These are phyloP conservation scores for Crematogaster levior DNA, from an alignment of 2,888 invertebrate species.

Conservation along the genomic window DNA sequence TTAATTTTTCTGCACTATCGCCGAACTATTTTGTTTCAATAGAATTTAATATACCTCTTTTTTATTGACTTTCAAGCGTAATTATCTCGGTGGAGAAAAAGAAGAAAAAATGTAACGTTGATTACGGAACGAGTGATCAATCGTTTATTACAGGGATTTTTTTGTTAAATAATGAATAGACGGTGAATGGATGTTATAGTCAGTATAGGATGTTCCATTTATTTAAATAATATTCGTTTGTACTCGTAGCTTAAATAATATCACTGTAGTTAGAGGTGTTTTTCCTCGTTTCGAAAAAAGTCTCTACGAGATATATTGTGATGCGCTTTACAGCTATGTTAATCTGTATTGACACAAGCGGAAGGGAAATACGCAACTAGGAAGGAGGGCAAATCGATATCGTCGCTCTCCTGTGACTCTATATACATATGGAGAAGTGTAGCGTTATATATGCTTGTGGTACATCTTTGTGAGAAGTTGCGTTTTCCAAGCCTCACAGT, in stretches of 20 bases:
- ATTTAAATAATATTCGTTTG: neutral
- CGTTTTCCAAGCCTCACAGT: neutral
- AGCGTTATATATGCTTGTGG: neutral
- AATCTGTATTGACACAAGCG: conserved; percentile 24
- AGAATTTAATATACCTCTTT: neutral
- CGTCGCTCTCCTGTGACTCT: neutral
- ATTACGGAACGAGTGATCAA: neutral
- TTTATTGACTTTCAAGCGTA: neutral
- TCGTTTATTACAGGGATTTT: neutral
- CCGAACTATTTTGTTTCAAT: conserved; percentile 3
- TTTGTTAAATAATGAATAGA: neutral
- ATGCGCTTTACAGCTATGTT: conserved; percentile 13
- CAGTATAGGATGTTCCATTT: neutral
- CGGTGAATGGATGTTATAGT: no score
- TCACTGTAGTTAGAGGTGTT: neutral
- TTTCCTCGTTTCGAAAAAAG: neutral
- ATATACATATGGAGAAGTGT: neutral
- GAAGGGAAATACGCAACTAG: conserved; percentile 31
- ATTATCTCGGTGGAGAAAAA: neutral
- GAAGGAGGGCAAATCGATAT: conserved; percentile 51
- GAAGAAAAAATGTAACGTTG: neutral
- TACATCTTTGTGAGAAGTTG: conserved; percentile 1
- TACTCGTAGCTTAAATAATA: neutral
- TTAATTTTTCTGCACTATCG: conserved; percentile 10
- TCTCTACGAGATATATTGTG: neutral